Evolutionary conservation across 2,888 invertebrate genomes (phyloP), one percentile per base, ranked within the genome.

Genomic region (Philonicus albiceps): DNA sequence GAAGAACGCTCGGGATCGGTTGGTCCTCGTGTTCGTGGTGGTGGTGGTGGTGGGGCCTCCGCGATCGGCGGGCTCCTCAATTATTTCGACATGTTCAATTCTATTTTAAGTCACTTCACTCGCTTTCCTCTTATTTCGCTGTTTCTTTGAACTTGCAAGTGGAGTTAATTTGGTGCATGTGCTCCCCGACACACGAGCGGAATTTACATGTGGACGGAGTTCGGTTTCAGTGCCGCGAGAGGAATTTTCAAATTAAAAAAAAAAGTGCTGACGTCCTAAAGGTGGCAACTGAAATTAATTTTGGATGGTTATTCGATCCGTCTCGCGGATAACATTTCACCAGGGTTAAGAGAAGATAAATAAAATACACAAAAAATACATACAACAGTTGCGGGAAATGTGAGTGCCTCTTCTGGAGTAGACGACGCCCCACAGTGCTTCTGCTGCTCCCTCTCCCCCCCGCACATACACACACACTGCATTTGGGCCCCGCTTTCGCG

Each of bases 101-200:
- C 87, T 87, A 87, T 87, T 87, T 87, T 87, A 84, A 86, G 87
- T 84, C 73, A 40, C 40, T 72, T 55, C 37, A 74, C 76, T 83
- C 76, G 27, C 86, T 80, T 85, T 86, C 80, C 64, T 86, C 75
- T 83, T 86, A 86, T 87, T 86, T 86, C 85, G 55, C 80, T 80
- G 80, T 88, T 88, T 78, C 76, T 86, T 87, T 87, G 85, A 88
- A 88, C 87, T 87, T 87, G 87, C 78, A 81, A 87, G 86, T 80
- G 85, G 43, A 86, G 83, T 49, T 86, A 80, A 85, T 86, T 87
- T 87, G 75, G 81, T 86, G 86, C 80, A 73, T 64, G 86, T 81
- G 86, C 83, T 86, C 87, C 86, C 55, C 76, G 80, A 49, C 30
- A 49, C 16, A 31, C 49, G 40, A 27, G 27, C 34, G 53, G 64